These are phyloP conservation scores for Mixornis gularis DNA, from an alignment of 2,113 vertebrate species.

Conservation along the genomic window DNA sequence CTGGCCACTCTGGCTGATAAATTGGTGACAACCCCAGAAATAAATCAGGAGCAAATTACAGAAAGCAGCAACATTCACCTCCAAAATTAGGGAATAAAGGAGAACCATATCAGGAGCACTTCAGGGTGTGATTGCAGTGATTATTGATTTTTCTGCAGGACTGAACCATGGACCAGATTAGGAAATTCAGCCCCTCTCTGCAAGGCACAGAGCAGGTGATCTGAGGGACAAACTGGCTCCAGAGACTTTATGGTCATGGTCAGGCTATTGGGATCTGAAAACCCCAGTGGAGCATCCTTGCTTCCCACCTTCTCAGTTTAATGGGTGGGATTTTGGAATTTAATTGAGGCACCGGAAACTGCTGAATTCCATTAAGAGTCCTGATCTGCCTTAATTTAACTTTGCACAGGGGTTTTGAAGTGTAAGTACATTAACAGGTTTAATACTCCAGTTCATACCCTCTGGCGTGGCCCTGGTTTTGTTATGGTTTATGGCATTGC, in stretches of 20 bases:
- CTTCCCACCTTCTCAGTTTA: not conserved
- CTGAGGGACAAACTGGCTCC: not conserved
- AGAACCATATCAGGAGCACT: not conserved
- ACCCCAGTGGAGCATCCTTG: not conserved
- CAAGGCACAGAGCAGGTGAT: not conserved
- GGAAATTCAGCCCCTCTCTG: not conserved
- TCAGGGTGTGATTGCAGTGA: not conserved
- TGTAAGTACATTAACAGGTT: not conserved
- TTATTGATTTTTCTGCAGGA: not conserved
- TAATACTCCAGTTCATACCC: not conserved
- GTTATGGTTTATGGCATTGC: not conserved
- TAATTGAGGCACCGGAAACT: not conserved
- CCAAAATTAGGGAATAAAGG: not conserved
- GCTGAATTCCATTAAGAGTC: not conserved
- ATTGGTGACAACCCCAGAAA: not conserved
- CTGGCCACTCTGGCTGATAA: not conserved
- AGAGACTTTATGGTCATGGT: not conserved
- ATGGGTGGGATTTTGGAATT: not conserved
- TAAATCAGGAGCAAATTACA: not conserved
- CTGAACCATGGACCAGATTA: not conserved
- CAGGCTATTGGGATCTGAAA: not conserved
- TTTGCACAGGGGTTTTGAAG: not conserved
- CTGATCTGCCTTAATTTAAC: not conserved
- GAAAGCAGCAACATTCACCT: not conserved
- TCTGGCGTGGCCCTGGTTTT: not conserved